Evolutionary conservation across 2,888 invertebrate genomes (phyloP), one percentile per base, ranked within the genome.

Genomic region (Diaphora mendica): DNA sequence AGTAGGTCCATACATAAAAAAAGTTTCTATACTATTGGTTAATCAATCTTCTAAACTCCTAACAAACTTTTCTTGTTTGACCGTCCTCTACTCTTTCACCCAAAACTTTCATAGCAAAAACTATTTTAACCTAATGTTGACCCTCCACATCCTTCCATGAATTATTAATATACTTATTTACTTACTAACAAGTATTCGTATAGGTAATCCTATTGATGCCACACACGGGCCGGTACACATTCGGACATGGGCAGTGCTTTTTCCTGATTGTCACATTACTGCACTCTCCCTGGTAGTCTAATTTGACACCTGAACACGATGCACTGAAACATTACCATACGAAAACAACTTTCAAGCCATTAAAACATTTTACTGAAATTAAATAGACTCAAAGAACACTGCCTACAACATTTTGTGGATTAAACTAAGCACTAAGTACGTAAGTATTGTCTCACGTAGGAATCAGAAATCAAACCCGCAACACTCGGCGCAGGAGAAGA

Each of bases 141-240:
- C 15, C 2, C 3, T 30, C 17, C 13, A 13, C 15, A n/a, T 23
- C 4, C 20, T 9, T 20, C 0, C 7, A 20, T 33, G 3, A 13
- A 2, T 23, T 55, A 11, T 23, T 11, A 23, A 65, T 33, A n/a
- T 65, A 17, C 35, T 35, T 11, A 33, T 44, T 67, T 44, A 70
- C 70, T 70, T 64, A 70, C 70, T 23, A 70, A 15, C 70, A 70
- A 15, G 70, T 64, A 42, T 70, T 70, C 17, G 33, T 59, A 33
- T 72, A 77, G 7, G 74, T 72, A 15, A 51, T 11, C 7, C 71
- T 59, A 8, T 70, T 70, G 7, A 44, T n/a, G 5, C 74, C 48
- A 48, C 77, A 74, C 20, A 70, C 74, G 1, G 72, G 74, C 17
- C 70, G 67, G 39, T 66, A 72, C 64, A 70, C n/a, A 0, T 51